These are phyloP conservation scores for Heliornis fulica DNA, from an alignment of 2,113 vertebrate species.

Conservation along the genomic window DNA sequence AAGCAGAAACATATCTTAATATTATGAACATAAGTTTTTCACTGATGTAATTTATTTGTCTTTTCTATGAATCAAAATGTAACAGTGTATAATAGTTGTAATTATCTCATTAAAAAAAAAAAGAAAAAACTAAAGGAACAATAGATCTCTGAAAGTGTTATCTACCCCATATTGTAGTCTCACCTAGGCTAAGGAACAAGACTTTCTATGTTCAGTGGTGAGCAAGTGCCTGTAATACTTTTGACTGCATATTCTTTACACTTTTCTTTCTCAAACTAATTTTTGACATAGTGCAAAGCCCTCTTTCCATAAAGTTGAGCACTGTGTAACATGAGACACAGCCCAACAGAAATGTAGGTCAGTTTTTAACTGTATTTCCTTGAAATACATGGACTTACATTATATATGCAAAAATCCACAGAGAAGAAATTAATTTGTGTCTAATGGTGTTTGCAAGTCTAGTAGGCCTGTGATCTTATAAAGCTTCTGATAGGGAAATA, in stretches of 20 bases:
- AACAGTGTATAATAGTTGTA: slow-evolving; percentile 41
- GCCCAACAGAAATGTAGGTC: slow-evolving; percentile 48
- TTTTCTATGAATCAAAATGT: slow-evolving; percentile 44
- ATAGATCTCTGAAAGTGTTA: slow-evolving; percentile 11
- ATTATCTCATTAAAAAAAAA: slow-evolving; percentile 28
- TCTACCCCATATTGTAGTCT: not conserved
- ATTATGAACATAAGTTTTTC: slow-evolving; percentile 48
- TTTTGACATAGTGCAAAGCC: not conserved
- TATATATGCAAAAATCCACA: slow-evolving; percentile 28
- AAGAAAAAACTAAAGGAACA: not conserved
- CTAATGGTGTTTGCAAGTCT: not conserved
- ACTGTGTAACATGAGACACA: not conserved
- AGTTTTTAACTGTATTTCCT: slow-evolving; percentile 25
- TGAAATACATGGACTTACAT: not conserved
- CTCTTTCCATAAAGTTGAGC: slow-evolving; percentile 7
- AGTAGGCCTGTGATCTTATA: not conserved
- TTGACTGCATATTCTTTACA: not conserved
- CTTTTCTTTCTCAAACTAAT: not conserved
- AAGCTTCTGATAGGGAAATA: slow-evolving; percentile 11
- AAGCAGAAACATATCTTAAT: slow-evolving; percentile 51
- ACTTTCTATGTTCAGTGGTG: not conserved
- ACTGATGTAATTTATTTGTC: slow-evolving; percentile 47
- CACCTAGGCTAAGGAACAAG: slow-evolving; percentile 7
- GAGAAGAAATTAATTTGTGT: not conserved
- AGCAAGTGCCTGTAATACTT: not conserved